Percentiles rank a stretch among this genome's conserved stretches.
phyloP scores from a whole-genome alignment of 1,140 invertebrate species.

The Catajapyx aquilonaris region DNA sequence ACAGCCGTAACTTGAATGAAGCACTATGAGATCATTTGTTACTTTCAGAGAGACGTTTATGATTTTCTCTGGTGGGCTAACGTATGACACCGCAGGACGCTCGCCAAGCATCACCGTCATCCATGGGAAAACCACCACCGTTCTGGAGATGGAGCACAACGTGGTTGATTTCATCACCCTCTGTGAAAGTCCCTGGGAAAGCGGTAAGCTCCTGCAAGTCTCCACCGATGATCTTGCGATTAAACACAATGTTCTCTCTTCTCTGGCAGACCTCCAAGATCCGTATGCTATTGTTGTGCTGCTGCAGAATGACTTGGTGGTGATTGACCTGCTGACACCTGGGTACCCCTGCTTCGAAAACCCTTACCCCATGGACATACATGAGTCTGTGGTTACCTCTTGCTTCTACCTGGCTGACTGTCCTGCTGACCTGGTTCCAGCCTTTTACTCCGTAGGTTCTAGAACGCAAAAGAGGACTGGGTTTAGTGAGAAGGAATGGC shows the following conservation, averaged over 20 bases:
- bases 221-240: too few relatives aligned
- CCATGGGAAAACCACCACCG: conserved; percentile 82
- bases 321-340: conserved; percentile 81
- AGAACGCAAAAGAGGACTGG: conserved; percentile 49
- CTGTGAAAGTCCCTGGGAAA: conserved; percentile 79
- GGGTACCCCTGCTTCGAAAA: conserved; percentile 98
- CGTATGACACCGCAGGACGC: conserved; percentile 65
- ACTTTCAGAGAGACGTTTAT: conserved; percentile 61
- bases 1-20: too few relatives aligned
- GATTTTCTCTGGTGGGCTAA: conserved; percentile 88
- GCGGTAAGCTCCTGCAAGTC: conserved; percentile 58
- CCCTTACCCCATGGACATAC: conserved; percentile 97
- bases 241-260: too few relatives aligned
- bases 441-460: conserved; percentile 73
- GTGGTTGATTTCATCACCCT: conserved; percentile 92
- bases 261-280: conserved; percentile 70
- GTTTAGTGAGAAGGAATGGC: conserved; percentile 90
- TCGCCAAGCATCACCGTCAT: conserved; percentile 92
- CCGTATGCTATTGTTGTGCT: conserved; percentile 94
- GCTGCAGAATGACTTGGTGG: conserved; percentile 91
- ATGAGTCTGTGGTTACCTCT: conserved; percentile 90
- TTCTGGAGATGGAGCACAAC: conserved; percentile 96
- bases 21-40: too few relatives aligned
- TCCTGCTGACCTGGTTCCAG: conserved; percentile 86
- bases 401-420: conserved; percentile 93